Evolutionary conservation across 2,888 invertebrate species (phyloP), one percentile per base, ranked within the genome.

Genomic region (Flabesymbios commensalis): DNA sequence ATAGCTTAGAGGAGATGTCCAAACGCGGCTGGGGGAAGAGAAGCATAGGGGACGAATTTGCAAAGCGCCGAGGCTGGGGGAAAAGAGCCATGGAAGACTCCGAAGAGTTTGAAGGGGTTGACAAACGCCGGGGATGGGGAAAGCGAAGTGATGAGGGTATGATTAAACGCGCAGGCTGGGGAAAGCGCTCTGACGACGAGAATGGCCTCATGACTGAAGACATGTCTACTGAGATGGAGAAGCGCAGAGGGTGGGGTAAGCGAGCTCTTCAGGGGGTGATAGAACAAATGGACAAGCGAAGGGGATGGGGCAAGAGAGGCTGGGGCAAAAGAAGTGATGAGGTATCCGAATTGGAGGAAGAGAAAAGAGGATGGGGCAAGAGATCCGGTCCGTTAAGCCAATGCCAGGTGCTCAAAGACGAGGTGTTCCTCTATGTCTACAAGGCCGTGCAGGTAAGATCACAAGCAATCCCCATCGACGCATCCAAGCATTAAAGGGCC

Each of bases 301-400:
- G 63, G 3, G 63, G 63, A 2, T 63, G 63, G 63, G 63, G 63
- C n/a, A 63, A 63, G 49, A n/a, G 63, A 17, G 41, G 28, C 17
- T 4, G 5, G 2, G 56, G 22, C 3, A 39, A 54, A 49, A 55
- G 39, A 61, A 61, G 28, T n/a, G 61, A n/a, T 10, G 61, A 61
- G 57, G 57, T 2, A 57, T 56, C 57, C 57, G 61, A 14, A 57
- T 19, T 31, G 26, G 33, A 32, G 32, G 33, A 33, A 42, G 49
- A 49, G 29, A 32, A 49, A 39, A 36, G 61, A 19, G 60, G 60
- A 19, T 60, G 60, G 60, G 60, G 60, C 3, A 60, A 60, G 56
- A 29, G 60, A 19, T 26, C 41, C 24, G 19, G 10, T 3, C 36
- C 45, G n/a, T 32, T 42, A 5, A 7, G 7, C 24, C n/a, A 51